phyloP scores from a whole-genome alignment of 2,797 vertebrate species.

The Parauchenoglanis punctatus region DNA sequence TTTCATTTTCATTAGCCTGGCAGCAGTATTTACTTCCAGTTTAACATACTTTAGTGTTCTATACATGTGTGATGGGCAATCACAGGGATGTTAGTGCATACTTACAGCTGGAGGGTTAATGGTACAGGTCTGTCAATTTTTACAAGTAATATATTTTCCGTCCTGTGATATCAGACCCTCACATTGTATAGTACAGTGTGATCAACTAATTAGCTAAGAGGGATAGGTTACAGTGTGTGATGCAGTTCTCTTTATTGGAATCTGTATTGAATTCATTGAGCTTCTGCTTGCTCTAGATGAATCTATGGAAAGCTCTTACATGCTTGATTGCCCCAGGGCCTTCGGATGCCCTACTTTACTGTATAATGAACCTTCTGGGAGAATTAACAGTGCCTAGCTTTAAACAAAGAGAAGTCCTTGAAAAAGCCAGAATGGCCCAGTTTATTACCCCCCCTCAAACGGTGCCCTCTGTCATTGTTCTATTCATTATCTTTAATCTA shows the following conservation, averaged over 20 bases:
- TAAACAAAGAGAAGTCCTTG: conserved; percentile 47
- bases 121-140: not conserved
- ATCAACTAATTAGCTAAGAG: conserved; percentile 18
- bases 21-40: not conserved
- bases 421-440: conserved; percentile 47
- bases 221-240: not conserved
- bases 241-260: conserved; percentile 29
- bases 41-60: not conserved
- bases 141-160: not conserved
- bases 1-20: not conserved
- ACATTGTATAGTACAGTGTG: not conserved
- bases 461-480: conserved; percentile 47
- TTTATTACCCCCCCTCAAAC: conserved; percentile 38
- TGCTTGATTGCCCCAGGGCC: conserved; percentile 15
- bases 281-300: conserved; percentile 27
- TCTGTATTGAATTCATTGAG: not conserved
- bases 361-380: conserved; percentile 45
- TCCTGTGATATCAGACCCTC: conserved; percentile 24
- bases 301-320: conserved; percentile 29
- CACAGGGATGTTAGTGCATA: not conserved
- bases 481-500: conserved; percentile 34
- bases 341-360: conserved; percentile 52
- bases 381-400: conserved; percentile 45
- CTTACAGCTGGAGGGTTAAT: conserved; percentile 26
- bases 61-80: conserved; percentile 6